These are phyloP conservation scores for Mimachlamys varia DNA, from an alignment of 2,888 invertebrate genomes.

Conservation along the genomic window DNA sequence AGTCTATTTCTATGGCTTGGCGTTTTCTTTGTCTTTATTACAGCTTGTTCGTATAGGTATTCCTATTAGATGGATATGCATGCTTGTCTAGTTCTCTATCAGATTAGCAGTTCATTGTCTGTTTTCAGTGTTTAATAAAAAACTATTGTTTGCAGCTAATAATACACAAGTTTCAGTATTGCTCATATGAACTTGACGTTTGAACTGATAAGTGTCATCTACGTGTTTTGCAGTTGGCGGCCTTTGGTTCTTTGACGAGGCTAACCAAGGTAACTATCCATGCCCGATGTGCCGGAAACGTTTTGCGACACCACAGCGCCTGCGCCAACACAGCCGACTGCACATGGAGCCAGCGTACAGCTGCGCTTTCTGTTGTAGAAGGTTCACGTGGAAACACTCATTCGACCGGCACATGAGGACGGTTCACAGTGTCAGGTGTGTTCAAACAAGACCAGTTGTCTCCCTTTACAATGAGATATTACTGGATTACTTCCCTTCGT, in stretches of 20 bases:
- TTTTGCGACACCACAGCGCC: conserved; percentile 20
- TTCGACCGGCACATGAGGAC: conserved; percentile 26
- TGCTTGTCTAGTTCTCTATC: neutral
- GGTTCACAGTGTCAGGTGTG: neutral
- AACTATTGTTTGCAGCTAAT: neutral
- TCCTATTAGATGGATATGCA: neutral
- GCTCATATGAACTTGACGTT: neutral
- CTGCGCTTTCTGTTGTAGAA: neutral
- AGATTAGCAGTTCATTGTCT: neutral
- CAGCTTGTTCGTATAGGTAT: too few species aligned
- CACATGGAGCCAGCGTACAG: conserved; percentile 22
- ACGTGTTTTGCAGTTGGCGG: conserved; percentile 23
- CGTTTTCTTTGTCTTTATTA: too few species aligned
- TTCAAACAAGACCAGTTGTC: neutral
- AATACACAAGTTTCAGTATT: neutral
- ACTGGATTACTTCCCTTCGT: neutral
- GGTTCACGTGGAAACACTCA: conserved; percentile 20
- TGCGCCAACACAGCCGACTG: conserved; percentile 18
- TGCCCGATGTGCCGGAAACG: conserved; percentile 21
- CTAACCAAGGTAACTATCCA: neutral
- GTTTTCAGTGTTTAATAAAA: neutral
- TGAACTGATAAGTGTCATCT: neutral
- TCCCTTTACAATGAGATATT: neutral
- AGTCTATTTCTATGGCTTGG: too few species aligned
- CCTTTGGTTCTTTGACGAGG: neutral